Evolutionary conservation across 2,888 invertebrate species (phyloP).

Genomic region (Ptychoptera contaminata): DNA sequence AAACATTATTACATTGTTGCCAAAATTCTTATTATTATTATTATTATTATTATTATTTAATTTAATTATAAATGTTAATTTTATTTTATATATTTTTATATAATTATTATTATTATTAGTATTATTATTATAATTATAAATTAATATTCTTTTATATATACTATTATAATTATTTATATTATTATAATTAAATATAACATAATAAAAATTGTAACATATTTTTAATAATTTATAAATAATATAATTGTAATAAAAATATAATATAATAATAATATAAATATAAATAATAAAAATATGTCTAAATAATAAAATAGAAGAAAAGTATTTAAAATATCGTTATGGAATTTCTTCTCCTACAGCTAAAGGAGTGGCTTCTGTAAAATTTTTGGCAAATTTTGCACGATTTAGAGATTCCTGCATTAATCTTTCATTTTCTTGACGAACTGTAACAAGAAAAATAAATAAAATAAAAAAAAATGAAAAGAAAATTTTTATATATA

Average conservation of each 20-base stretch:
- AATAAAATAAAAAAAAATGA: background rate
- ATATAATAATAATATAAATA: background rate
- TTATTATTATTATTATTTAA: too few species aligned
- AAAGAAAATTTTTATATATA: background rate
- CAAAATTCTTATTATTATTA: too few species aligned
- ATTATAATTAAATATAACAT: background rate
- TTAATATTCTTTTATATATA: background rate
- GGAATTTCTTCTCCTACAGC: slow-evolving; percentile 16
- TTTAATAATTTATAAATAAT: background rate
- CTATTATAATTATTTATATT: slow-evolving; percentile 1
- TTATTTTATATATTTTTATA: too few species aligned
- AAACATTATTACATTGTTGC: too few species aligned
- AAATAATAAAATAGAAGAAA: too few species aligned
- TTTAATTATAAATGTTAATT: too few species aligned
- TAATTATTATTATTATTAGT: too few species aligned
- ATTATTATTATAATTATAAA: too few species aligned
- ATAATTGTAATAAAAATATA: background rate
- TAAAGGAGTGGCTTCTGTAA: slow-evolving; percentile 23
- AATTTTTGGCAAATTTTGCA: slow-evolving; percentile 27
- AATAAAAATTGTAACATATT: background rate
- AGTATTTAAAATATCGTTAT: slow-evolving; percentile 16
- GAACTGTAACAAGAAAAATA: slow-evolving; percentile 48
- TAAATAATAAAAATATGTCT: background rate
- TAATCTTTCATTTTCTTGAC: slow-evolving; percentile 77
- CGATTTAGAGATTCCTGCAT: slow-evolving; percentile 58